A percentile compares a stretch with the other conserved stretches of the same genome.
These are phyloP conservation scores for Catalaphyllia jardinei DNA, from an alignment of 64 coral and sea anemone genomes.

Conservation along the genomic window DNA sequence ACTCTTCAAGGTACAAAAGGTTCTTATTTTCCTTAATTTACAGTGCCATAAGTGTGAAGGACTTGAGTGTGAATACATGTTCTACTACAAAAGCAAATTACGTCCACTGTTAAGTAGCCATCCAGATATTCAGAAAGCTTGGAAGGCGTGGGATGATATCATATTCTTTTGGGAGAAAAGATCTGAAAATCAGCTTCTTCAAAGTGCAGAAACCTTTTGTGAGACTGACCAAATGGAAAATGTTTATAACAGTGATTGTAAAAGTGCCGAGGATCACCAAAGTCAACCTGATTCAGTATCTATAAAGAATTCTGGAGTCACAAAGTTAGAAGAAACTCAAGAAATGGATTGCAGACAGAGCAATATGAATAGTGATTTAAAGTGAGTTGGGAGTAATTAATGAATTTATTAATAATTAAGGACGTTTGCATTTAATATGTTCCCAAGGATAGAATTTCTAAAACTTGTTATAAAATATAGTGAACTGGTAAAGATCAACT, in stretches of 20 bases:
- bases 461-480: too few species aligned
- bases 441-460: too few species aligned
- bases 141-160: constrained; percentile 50
- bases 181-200: neutral
- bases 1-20: neutral
- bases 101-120: constrained; percentile 26
- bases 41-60: constrained; percentile 22
- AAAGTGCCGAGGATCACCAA: neutral
- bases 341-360: neutral
- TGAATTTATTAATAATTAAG: neutral
- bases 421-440: too few species aligned
- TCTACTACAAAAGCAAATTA: constrained; percentile 41
- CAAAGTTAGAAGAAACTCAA: neutral
- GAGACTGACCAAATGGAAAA: neutral
- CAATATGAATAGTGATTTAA: neutral
- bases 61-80: neutral
- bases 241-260: neutral
- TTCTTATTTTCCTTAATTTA: neutral
- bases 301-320: neutral
- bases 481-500: too few species aligned
- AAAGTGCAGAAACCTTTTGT: neutral
- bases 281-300: neutral
- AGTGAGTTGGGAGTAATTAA: neutral
- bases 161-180: constrained; percentile 14
- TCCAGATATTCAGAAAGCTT: constrained; percentile 25